A percentile compares a stretch with the other conserved stretches of the same genome.
Conservation (phyloP, 2,888 invertebrate species). For the Drosophila pullipes region DNA sequence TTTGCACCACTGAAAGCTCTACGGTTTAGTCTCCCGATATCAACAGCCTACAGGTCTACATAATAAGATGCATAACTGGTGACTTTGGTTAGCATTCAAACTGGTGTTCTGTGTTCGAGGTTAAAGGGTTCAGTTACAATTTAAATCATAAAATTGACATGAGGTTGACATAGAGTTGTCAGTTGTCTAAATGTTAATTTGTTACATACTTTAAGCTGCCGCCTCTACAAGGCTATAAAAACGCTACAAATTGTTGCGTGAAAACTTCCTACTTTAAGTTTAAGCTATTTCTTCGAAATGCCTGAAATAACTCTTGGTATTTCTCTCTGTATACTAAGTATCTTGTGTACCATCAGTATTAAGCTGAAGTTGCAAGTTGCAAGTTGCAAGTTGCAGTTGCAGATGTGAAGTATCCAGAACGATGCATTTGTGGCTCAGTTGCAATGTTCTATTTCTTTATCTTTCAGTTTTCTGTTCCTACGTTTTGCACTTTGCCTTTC, state of each 20-base stretch:
- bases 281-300: no score
- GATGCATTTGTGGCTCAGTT: constrained; percentile 21
- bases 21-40: background rate
- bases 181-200: background rate
- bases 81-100: background rate
- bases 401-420: constrained; percentile 27
- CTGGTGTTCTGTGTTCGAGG: background rate
- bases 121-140: background rate
- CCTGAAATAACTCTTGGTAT: background rate
- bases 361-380: constrained; percentile 11
- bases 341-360: constrained; percentile 11
- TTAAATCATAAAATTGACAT: no score
- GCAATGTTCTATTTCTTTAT: constrained; percentile 12
- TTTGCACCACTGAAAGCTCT: background rate
- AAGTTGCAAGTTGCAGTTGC: constrained; percentile 18
- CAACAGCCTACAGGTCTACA: no score
- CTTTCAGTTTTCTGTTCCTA: constrained; percentile 10
- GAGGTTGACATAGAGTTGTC: background rate
- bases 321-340: constrained; percentile 22
- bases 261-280: background rate
- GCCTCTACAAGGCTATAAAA: background rate
- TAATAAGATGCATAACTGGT: background rate
- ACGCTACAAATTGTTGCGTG: background rate
- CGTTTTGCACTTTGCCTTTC: constrained; percentile 25
- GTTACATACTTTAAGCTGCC: no score